Evolutionary conservation across 1,140 invertebrate genomes (phyloP).

Genomic region (Marisa cornuarietis): DNA sequence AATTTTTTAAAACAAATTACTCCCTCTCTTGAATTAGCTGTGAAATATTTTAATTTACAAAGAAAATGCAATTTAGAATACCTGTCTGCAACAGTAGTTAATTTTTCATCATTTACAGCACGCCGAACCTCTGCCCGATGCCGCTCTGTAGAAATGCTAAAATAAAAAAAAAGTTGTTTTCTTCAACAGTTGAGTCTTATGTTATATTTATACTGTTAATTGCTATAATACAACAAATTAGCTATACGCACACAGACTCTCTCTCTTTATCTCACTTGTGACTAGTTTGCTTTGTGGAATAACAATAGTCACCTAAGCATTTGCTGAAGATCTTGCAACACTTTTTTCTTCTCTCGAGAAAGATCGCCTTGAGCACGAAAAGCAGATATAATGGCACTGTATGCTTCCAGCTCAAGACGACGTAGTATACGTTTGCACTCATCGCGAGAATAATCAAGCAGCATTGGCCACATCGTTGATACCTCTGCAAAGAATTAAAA

Average conservation of each 20-base stretch:
- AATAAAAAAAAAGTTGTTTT: slow-evolving; percentile 30
- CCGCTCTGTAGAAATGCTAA: slow-evolving; percentile 85
- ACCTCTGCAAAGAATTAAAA: not conserved
- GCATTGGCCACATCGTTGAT: slow-evolving; percentile 75
- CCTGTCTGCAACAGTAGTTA: slow-evolving; percentile 88
- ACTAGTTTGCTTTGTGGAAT: too few relatives aligned
- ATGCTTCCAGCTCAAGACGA: slow-evolving; percentile 89
- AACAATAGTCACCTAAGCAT: slow-evolving; percentile 69
- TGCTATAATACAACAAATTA: not conserved
- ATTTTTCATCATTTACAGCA: slow-evolving; percentile 89
- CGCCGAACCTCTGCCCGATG: slow-evolving; percentile 89
- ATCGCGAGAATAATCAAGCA: slow-evolving; percentile 81
- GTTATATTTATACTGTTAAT: not conserved
- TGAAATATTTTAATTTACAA: too few relatives aligned
- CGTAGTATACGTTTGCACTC: slow-evolving; percentile 87
- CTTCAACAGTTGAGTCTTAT: not conserved
- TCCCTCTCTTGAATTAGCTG: too few relatives aligned
- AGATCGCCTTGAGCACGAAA: slow-evolving; percentile 90
- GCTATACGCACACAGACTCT: not conserved
- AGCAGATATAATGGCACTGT: slow-evolving; percentile 86
- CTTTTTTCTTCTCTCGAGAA: slow-evolving; percentile 82
- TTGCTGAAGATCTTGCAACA: slow-evolving; percentile 82
- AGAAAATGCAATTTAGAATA: slow-evolving; percentile 67
- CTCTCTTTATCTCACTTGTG: not conserved
- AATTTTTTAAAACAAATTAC: not conserved